phyloP scores from a whole-genome alignment of 2,888 invertebrate genomes.

The Melanostoma scalare region DNA sequence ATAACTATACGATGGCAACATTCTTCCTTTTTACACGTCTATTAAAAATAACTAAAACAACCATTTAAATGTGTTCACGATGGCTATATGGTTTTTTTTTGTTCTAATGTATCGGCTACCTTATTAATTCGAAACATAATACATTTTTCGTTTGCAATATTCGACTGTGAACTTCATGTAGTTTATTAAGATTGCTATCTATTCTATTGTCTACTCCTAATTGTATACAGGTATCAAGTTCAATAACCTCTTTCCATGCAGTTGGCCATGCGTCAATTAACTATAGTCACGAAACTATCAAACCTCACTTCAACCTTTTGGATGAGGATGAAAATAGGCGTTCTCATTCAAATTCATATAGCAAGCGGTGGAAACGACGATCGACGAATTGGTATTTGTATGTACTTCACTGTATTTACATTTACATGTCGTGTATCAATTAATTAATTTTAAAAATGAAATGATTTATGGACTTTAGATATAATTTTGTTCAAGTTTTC shows the following conservation, averaged over 20 bases:
- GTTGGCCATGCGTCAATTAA: conserved; percentile 44
- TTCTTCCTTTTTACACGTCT: neutral
- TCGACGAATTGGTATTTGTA: too few species aligned
- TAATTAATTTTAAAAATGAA: too few species aligned
- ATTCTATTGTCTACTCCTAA: neutral
- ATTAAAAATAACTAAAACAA: conserved; percentile 13
- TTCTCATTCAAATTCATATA: too few species aligned
- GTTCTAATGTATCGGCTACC: neutral
- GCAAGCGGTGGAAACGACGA: too few species aligned
- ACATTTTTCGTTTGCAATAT: conserved; percentile 3
- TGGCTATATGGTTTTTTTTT: neutral
- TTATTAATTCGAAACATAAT: conserved; percentile 9
- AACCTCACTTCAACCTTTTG: neutral
- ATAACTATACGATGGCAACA: neutral
- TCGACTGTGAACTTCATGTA: conserved; percentile 31
- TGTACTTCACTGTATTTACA: too few species aligned
- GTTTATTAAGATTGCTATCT: conserved; percentile 1
- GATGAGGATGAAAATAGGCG: too few species aligned
- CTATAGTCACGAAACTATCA: conserved; percentile 37
- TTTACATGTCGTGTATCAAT: too few species aligned
- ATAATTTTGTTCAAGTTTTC: too few species aligned
- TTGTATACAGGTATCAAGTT: conserved; percentile 43
- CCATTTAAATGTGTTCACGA: neutral
- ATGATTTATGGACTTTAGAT: too few species aligned
- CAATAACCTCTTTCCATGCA: conserved; percentile 47